phyloP scores from a whole-genome alignment of 2,888 invertebrate genomes.

The Rhopalosiphum nymphaeae region DNA sequence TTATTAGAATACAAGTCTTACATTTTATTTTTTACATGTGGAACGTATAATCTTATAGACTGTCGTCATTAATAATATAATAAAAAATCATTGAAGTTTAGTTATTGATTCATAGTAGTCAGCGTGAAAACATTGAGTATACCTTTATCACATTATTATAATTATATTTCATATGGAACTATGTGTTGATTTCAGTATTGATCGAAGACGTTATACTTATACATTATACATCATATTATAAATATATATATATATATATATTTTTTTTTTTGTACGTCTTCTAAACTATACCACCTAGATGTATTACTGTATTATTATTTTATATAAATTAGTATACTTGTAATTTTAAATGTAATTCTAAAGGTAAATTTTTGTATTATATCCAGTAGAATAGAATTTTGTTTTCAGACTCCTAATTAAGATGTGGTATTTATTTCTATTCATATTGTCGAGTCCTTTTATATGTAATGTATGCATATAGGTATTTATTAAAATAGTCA shows the following conservation, averaged over 20 bases:
- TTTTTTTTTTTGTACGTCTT: constrained; percentile 50
- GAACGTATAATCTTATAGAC: neutral
- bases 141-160: constrained; percentile 17
- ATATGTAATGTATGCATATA: constrained; percentile 17
- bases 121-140: constrained; percentile 21
- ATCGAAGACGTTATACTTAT: constrained; percentile 48
- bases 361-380: constrained; percentile 57
- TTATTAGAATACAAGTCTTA: neutral
- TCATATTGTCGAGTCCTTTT: constrained; percentile 32
- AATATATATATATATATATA: neutral
- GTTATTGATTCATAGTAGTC: constrained; percentile 10
- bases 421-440: constrained; percentile 50
- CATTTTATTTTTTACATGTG: neutral
- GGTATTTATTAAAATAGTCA: constrained; percentile 25
- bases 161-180: neutral
- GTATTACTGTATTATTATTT: constrained; percentile 57
- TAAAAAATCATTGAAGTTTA: neutral
- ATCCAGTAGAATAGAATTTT: constrained; percentile 52
- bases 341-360: constrained; percentile 47
- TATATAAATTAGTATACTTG: constrained; percentile 53
- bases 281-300: constrained; percentile 57
- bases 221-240: constrained; percentile 19
- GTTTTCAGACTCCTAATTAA: constrained; percentile 41
- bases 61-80: neutral
- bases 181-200: constrained; percentile 59